Conservation (phyloP, 2,888 invertebrate genomes). For the Quadroppia sp. region DNA sequence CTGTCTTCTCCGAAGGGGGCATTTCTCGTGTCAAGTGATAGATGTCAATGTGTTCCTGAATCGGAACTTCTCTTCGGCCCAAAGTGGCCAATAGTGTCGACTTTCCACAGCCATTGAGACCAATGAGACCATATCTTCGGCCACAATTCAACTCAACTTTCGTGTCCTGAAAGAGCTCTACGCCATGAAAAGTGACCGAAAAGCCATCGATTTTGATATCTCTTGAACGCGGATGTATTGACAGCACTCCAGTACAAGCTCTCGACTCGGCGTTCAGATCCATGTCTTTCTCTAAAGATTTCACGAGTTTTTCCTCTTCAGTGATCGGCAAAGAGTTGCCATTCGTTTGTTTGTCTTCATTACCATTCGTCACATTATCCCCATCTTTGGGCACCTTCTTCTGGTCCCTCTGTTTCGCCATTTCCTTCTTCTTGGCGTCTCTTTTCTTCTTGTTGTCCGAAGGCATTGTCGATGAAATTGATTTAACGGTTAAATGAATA, state of each 20-base stretch:
- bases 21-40: conserved; percentile 96
- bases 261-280: conserved; percentile 87
- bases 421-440: conserved; percentile 94
- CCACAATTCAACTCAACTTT: conserved; percentile 95
- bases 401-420: conserved; percentile 63
- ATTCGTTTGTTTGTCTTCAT: conserved; percentile 37
- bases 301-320: conserved; percentile 69
- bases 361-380: conserved; percentile 48
- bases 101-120: conserved; percentile 97
- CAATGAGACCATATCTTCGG: conserved; percentile 90
- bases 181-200: conserved; percentile 96
- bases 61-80: conserved; percentile 86
- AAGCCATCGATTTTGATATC: conserved; percentile 95
- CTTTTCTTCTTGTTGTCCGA: conserved; percentile 98
- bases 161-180: conserved; percentile 91
- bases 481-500: not conserved
- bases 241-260: conserved; percentile 88
- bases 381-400: conserved; percentile 51
- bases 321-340: conserved; percentile 60
- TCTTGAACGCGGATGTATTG: conserved; percentile 89
- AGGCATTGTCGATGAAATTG: conserved; percentile 67
- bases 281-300: conserved; percentile 82
- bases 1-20: conserved; percentile 95
- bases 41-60: conserved; percentile 95
- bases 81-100: conserved; percentile 87